Evolutionary conservation across 2,113 vertebrate genomes (phyloP).

Genomic region (Leiothrix lutea): DNA sequence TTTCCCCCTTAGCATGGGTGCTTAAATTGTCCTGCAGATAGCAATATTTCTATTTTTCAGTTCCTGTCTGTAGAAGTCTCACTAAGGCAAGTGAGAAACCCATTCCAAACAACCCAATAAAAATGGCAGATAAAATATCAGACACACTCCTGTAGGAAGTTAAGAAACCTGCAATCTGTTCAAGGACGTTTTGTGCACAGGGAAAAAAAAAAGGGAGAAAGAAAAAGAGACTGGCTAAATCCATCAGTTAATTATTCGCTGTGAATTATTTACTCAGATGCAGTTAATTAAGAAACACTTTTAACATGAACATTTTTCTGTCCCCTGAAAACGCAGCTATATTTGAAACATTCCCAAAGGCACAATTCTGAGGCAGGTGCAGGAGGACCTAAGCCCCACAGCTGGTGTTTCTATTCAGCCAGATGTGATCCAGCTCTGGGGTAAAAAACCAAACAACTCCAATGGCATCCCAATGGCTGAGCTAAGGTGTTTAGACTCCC

Average conservation of each 20-base stretch:
- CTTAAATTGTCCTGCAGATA: slow-evolving; percentile 15
- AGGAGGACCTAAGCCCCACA: background rate
- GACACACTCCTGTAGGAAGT: background rate
- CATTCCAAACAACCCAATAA: slow-evolving; percentile 13
- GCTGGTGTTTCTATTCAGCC: background rate
- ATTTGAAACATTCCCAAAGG: background rate
- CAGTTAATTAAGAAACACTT: slow-evolving; percentile 53
- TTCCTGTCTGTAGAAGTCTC: background rate
- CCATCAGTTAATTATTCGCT: slow-evolving; percentile 32
- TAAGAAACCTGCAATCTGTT: slow-evolving; percentile 38
- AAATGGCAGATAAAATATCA: slow-evolving; percentile 40
- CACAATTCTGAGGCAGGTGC: background rate
- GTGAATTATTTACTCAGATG: slow-evolving; percentile 55
- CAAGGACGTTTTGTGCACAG: slow-evolving; percentile 3
- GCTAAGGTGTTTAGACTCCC: background rate
- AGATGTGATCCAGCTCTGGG: background rate
- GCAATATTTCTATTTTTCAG: background rate
- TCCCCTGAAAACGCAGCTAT: background rate
- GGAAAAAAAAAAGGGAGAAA: background rate
- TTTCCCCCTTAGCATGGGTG: background rate
- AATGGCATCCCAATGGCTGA: rapidly evolving
- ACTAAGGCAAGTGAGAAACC: background rate
- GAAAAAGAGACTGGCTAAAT: background rate
- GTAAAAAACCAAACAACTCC: background rate
- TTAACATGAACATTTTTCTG: background rate